Conservation (phyloP, 1,140 invertebrate genomes). For the Popillia japonica region DNA sequence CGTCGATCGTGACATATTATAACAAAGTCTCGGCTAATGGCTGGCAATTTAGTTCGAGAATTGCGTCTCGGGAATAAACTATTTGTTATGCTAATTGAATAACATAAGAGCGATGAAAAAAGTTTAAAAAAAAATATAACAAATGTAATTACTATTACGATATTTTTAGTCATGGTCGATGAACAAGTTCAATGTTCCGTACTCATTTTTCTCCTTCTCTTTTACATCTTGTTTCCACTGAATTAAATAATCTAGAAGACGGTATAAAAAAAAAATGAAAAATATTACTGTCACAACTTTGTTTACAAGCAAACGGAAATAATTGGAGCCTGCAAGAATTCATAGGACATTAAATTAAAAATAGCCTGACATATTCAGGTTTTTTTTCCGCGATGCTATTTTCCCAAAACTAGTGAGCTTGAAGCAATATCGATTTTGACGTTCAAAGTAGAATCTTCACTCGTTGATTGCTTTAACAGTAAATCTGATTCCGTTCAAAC, state of each 20-base stretch:
- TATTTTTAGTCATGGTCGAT: background rate
- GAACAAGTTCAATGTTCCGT: background rate
- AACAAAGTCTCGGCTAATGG: background rate
- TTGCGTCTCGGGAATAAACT: background rate
- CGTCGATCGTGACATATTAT: conserved; percentile 5
- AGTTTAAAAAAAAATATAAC: background rate
- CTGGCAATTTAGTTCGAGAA: background rate
- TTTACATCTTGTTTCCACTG: background rate
- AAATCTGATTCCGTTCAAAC: too few species aligned
- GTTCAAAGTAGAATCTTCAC: too few species aligned
- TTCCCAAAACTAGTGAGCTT: too few species aligned
- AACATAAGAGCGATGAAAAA: background rate
- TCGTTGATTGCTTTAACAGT: too few species aligned
- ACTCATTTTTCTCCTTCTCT: background rate
- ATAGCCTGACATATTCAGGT: too few species aligned
- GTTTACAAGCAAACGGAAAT: too few species aligned
- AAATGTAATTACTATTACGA: background rate
- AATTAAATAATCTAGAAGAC: background rate
- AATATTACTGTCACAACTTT: background rate
- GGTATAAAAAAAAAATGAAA: background rate
- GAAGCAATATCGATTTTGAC: too few species aligned
- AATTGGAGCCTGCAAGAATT: too few species aligned
- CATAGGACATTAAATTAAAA: too few species aligned
- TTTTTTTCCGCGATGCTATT: too few species aligned
- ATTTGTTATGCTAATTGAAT: background rate